Conservation (phyloP, 2,797 vertebrate species). For the Lutjanus argentimaculatus region DNA sequence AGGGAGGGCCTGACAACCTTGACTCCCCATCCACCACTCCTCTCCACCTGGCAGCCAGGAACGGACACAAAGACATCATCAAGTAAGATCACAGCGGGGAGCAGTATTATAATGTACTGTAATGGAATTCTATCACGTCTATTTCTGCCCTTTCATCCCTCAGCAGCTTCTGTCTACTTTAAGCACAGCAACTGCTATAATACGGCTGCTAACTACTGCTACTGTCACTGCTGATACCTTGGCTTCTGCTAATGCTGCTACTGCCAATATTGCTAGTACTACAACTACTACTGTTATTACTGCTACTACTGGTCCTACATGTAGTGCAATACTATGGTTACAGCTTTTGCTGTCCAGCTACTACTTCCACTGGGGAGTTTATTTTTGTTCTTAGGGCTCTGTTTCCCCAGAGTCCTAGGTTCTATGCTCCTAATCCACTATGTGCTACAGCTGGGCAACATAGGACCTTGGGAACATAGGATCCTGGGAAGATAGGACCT, state of each 20-base stretch:
- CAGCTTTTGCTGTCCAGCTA: too few relatives aligned
- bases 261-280: too few relatives aligned
- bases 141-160: conserved; percentile 5
- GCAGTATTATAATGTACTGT: not conserved
- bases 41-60: conserved; percentile 93
- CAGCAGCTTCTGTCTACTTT: not conserved
- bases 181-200: not conserved
- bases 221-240: not conserved
- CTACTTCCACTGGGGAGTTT: too few relatives aligned
- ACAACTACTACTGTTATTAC: too few relatives aligned
- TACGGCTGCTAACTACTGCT: not conserved
- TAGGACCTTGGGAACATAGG: too few relatives aligned
- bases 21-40: conserved; percentile 92
- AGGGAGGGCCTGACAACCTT: conserved; percentile 83
- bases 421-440: too few relatives aligned
- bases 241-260: not conserved
- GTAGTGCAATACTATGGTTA: too few relatives aligned
- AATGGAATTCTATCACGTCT: not conserved
- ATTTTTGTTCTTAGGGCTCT: too few relatives aligned
- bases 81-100: conserved; percentile 77
- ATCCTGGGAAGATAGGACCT: too few relatives aligned
- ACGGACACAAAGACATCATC: conserved; percentile 94
- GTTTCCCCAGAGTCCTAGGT: too few relatives aligned
- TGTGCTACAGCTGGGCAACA: too few relatives aligned
- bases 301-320: too few relatives aligned